phyloP scores from a whole-genome alignment of 1,140 invertebrate genomes.

The Pomacea maculata region DNA sequence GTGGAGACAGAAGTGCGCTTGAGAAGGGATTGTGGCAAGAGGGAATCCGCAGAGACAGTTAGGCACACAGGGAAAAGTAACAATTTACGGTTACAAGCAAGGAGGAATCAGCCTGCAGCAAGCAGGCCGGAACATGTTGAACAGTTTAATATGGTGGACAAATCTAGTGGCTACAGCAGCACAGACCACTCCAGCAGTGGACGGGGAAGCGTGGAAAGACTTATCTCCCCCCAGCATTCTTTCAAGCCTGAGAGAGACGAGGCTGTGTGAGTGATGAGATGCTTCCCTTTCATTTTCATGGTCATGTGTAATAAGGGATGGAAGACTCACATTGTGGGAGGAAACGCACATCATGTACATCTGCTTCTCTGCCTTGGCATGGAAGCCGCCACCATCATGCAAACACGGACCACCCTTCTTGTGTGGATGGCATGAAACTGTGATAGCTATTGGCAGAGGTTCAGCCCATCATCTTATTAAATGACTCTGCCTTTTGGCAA shows the following conservation, averaged over 20 bases:
- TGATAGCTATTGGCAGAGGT: too few species aligned
- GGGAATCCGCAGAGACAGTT: conserved; percentile 26
- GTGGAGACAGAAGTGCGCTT: conserved; percentile 24
- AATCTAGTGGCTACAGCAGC: conserved; percentile 44
- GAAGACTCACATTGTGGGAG: too few species aligned
- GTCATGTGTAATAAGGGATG: too few species aligned
- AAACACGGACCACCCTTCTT: too few species aligned
- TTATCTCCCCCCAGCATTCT: conserved; percentile 26
- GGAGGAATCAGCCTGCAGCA: conserved; percentile 3
- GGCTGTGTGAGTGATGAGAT: conserved; percentile 9
- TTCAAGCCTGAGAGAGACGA: background rate
- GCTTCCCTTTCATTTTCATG: too few species aligned
- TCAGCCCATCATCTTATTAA: too few species aligned
- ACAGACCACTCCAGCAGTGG: conserved; percentile 41
- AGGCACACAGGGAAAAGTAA: conserved; percentile 2
- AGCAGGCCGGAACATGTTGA: conserved; percentile 16
- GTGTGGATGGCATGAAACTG: too few species aligned
- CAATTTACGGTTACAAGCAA: background rate
- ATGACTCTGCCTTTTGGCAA: too few species aligned
- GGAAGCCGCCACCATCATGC: too few species aligned
- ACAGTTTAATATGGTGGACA: conserved; percentile 30
- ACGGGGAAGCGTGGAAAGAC: conserved; percentile 34
- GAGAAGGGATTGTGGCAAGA: conserved; percentile 1
- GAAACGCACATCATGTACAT: too few species aligned
- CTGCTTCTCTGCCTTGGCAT: too few species aligned